These are phyloP conservation scores for Eretmocerus hayati DNA, from an alignment of 2,888 invertebrate genomes.

Conservation along the genomic window DNA sequence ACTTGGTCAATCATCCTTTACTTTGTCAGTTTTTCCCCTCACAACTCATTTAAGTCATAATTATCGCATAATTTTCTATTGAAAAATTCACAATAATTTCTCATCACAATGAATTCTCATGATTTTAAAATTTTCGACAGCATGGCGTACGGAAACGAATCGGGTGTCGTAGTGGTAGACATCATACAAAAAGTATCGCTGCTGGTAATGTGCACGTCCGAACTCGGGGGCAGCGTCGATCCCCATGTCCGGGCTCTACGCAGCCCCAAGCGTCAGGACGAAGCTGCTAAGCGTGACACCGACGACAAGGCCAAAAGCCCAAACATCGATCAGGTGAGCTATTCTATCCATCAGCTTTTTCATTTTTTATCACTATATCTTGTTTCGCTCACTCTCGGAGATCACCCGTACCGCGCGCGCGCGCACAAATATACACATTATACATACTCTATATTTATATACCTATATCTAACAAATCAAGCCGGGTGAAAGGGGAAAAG, in stretches of 20 bases:
- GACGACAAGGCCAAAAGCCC: conserved; percentile 69
- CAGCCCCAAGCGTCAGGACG: conserved; percentile 60
- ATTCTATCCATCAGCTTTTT: conserved; percentile 7
- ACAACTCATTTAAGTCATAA: too few relatives aligned
- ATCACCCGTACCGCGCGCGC: too few relatives aligned
- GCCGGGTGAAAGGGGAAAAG: too few relatives aligned
- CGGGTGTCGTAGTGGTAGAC: conserved; percentile 92
- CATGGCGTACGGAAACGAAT: conserved; percentile 95
- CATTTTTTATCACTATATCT: conserved; percentile 2
- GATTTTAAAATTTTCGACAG: conserved; percentile 47
- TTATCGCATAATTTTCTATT: too few relatives aligned
- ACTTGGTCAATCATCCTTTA: too few relatives aligned
- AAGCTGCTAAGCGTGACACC: conserved; percentile 35
- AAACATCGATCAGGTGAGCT: conserved; percentile 80
- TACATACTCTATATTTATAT: conserved; percentile 1
- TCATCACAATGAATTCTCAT: too few relatives aligned
- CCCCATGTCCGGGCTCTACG: conserved; percentile 74
- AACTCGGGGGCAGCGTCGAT: conserved; percentile 84
- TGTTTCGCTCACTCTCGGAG: neutral
- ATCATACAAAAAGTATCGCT: conserved; percentile 84
- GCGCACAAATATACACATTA: neutral
- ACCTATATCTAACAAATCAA: neutral
- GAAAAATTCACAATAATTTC: too few relatives aligned
- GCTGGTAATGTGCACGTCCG: conserved; percentile 80
- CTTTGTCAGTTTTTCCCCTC: too few relatives aligned